Evolutionary conservation across 2,888 invertebrate species (phyloP).

Genomic region (Cephus spinipes): DNA sequence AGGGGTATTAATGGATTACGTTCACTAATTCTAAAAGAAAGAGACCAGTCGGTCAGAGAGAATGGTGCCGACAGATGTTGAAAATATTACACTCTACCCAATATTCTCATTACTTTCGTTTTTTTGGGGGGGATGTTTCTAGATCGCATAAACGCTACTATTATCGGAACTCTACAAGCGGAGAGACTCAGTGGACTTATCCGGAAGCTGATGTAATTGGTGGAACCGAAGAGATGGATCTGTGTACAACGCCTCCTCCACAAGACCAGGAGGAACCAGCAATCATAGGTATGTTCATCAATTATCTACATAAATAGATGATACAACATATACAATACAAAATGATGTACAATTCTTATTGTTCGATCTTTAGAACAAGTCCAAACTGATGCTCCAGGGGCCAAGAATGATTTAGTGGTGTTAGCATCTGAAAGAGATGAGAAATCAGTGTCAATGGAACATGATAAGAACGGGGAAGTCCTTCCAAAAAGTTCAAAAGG

Average conservation of each 20-base stretch:
- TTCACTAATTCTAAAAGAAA: constrained; percentile 36
- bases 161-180: constrained; percentile 73
- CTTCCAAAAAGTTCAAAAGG: not conserved
- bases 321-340: not conserved
- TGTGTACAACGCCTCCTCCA: constrained; percentile 72
- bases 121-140: constrained; percentile 59
- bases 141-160: constrained; percentile 77
- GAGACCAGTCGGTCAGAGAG: constrained; percentile 23
- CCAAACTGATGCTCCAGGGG: not conserved
- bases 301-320: not conserved
- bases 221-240: constrained; percentile 72
- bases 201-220: constrained; percentile 68
- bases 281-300: constrained; percentile 42
- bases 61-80: constrained; percentile 4
- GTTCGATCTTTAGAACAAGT: not conserved
- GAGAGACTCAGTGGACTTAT: constrained; percentile 76
- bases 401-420: not conserved
- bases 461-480: not conserved
- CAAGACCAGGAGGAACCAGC: constrained; percentile 56
- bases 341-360: not conserved
- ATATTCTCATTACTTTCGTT: constrained; percentile 24
- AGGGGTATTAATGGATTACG: constrained; percentile 47
- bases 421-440: not conserved
- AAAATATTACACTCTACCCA: constrained; percentile 22
- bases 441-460: not conserved